Evolutionary conservation across 2,797 vertebrate species (phyloP), one percentile per base, ranked within the genome.

Genomic region (Saguinus oedipus): DNA sequence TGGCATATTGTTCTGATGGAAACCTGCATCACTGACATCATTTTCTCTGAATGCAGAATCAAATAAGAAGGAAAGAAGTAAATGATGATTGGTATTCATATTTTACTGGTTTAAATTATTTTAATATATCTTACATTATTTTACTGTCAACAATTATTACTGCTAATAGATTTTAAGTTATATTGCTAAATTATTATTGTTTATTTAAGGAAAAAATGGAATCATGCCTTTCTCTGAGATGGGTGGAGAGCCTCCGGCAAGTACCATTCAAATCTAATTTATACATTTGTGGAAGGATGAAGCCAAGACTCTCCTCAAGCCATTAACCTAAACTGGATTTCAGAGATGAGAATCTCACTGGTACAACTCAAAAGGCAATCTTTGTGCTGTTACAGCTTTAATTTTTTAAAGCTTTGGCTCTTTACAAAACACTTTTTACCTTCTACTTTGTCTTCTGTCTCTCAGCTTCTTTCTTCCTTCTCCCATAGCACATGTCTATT

Each of bases 251-350:
- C 70, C 93, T 93, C 85, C 9, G 72, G 94, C 88, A 46, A 95
- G 76, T 0, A 3, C 39, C 2, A 42, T 72, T 76, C 85, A 89
- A 96, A 94, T 91, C 50, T 93, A 93, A 97, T 96, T 95, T 82
- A 57, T 89, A 74, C 22, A 84, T 92, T 94, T 80, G 39, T 14
- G 4, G 55, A 61, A 93, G 15, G 33, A 82, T 84, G 86, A 70
- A 64, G 75, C 85, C 74, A 44, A 95, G 83, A 48, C 17, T 90
- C n/a, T 96, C 85, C 13, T 92, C 88, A 89, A 93, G 95, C 93
- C 89, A 87, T 89, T 88, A 80, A 96, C 80, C 88, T 91, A 88
- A 97, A 95, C 95, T 88, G 85, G 78, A 95, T 97, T 97, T 96
- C 53, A 42, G 95, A 94, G 83, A n/a, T 50, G 46, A 97, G 68